These are phyloP conservation scores for Siphamia tubifer DNA, from an alignment of 2,113 vertebrate species.

Conservation along the genomic window DNA sequence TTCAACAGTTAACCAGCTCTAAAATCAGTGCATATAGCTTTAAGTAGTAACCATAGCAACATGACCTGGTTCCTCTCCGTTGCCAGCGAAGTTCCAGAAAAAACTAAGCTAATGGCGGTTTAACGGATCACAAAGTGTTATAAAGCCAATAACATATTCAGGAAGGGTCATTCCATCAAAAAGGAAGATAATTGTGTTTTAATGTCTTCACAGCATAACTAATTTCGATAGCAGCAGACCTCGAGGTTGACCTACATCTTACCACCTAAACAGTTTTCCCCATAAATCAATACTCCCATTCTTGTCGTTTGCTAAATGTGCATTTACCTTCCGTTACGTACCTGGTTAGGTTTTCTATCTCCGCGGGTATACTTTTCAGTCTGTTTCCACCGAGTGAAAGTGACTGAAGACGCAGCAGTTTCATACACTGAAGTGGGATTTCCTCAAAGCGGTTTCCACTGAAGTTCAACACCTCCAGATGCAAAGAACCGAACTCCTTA, in stretches of 20 bases:
- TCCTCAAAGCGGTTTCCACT: constrained; percentile 94
- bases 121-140: too few relatives aligned
- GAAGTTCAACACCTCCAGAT: constrained; percentile 90
- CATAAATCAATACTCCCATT: too few relatives aligned
- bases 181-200: too few relatives aligned
- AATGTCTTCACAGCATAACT: too few relatives aligned
- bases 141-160: too few relatives aligned
- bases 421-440: constrained; percentile 84
- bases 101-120: not conserved
- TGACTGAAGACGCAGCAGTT: constrained; percentile 86
- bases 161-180: too few relatives aligned
- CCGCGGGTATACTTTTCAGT: constrained; percentile 88
- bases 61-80: not conserved
- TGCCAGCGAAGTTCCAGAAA: not conserved
- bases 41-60: not conserved
- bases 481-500: constrained; percentile 86
- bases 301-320: not conserved
- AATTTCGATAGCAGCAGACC: too few relatives aligned
- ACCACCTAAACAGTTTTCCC: too few relatives aligned
- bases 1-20: too few relatives aligned
- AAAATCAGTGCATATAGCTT: too few relatives aligned
- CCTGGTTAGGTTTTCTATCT: constrained; percentile 91
- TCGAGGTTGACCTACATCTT: too few relatives aligned
- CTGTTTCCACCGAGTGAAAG: constrained; percentile 96
- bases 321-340: constrained; percentile 39